Conservation (phyloP, 1,140 invertebrate species). For the Drosophila orena region DNA sequence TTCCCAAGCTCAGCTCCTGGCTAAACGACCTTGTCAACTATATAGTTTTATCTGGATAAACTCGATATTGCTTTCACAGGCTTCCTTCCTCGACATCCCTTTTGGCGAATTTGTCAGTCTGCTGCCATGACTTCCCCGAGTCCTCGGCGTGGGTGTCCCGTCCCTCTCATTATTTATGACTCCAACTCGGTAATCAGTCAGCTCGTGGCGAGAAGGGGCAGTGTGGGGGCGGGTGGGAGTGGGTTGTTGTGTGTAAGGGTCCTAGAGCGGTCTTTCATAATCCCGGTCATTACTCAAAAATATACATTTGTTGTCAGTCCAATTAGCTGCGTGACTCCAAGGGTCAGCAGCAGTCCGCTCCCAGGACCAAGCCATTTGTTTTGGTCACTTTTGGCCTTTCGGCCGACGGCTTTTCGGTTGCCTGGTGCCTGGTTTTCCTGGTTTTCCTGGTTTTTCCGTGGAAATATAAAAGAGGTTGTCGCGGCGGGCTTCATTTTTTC, state of each 20-base stretch:
- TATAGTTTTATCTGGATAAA: constrained; percentile 58
- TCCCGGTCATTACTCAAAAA: constrained; percentile 78
- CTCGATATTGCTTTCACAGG: constrained; percentile 22
- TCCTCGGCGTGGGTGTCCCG: constrained; percentile 9
- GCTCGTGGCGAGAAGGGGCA: constrained; percentile 4
- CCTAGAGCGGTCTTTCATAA: constrained; percentile 65
- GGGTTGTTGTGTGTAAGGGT: background rate
- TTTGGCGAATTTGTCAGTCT: constrained; percentile 43
- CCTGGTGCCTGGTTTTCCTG: constrained; percentile 42
- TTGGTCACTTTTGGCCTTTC: constrained; percentile 62
- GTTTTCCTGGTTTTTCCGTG: constrained; percentile 26
- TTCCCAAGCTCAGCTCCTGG: constrained; percentile 29
- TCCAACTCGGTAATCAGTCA: constrained; percentile 50
- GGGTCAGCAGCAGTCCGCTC: constrained; percentile 55
- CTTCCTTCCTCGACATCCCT: background rate
- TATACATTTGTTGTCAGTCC: constrained; percentile 79
- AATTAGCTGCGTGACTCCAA: constrained; percentile 79
- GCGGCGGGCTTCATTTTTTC: constrained; percentile 58
- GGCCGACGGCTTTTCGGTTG: constrained; percentile 48
- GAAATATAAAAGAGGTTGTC: constrained; percentile 18
- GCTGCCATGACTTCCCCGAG: constrained; percentile 20
- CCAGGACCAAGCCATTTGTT: constrained; percentile 63
- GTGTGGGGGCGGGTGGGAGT: no score
- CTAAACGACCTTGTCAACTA: constrained; percentile 60
- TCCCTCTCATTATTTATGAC: constrained; percentile 47